phyloP scores from a whole-genome alignment of 2,113 vertebrate genomes.

The Vombatus ursinus region DNA sequence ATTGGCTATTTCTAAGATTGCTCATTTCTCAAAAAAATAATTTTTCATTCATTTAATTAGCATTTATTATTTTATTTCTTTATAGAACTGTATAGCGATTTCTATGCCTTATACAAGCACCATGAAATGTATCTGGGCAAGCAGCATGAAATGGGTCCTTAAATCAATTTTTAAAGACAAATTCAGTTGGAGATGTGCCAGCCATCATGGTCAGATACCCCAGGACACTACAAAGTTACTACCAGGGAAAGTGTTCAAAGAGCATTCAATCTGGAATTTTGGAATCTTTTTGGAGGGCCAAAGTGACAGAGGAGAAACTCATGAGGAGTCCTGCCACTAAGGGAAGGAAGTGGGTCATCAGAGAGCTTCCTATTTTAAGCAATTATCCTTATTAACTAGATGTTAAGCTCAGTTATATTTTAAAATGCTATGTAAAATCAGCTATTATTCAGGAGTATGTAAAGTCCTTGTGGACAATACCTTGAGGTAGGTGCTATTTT shows the following conservation, averaged over 20 bases:
- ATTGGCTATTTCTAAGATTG: conserved; percentile 61
- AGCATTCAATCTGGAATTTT: background rate
- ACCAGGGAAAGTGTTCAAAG: background rate
- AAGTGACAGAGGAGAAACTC: background rate
- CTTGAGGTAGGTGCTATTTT: background rate
- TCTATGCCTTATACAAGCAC: background rate
- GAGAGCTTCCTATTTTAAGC: background rate
- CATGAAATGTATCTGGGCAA: background rate
- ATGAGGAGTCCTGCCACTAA: background rate
- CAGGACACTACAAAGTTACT: background rate
- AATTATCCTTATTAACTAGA: background rate
- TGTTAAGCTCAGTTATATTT: background rate
- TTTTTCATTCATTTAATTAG: background rate
- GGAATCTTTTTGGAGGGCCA: background rate
- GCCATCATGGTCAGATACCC: background rate
- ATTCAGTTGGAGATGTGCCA: background rate
- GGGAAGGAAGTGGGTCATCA: background rate
- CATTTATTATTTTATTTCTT: background rate
- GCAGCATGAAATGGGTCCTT: background rate
- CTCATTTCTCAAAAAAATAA: conserved; percentile 53
- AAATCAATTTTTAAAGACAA: background rate
- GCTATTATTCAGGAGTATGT: background rate
- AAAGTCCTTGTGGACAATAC: too few relatives aligned
- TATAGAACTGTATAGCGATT: background rate
- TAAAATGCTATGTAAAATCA: background rate